A percentile compares a stretch with the other conserved stretches of the same genome.
These are phyloP conservation scores for Lacerta agilis DNA, from an alignment of 2,797 vertebrate genomes.

Conservation along the genomic window DNA sequence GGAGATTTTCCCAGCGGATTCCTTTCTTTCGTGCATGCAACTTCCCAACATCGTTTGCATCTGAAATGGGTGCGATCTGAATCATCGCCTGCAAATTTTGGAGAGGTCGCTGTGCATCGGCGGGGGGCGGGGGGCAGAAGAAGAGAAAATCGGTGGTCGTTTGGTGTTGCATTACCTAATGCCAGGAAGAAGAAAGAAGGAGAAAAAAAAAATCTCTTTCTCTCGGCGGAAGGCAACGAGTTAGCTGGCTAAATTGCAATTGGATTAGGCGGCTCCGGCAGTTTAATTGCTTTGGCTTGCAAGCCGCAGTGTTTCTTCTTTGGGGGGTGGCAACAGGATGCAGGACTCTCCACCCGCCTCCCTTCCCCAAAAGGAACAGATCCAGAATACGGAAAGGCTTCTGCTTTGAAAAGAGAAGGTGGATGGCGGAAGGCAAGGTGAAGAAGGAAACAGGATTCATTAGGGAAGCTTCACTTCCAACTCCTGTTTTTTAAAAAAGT, in stretches of 20 bases:
- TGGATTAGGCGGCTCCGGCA: background rate
- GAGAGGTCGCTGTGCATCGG: background rate
- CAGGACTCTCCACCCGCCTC: background rate
- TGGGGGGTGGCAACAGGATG: background rate
- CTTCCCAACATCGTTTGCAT: background rate
- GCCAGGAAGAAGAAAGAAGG: too few species aligned
- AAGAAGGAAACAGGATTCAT: background rate
- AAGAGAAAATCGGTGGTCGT: too few species aligned
- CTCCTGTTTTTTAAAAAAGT: background rate
- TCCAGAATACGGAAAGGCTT: background rate
- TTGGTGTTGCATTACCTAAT: background rate
- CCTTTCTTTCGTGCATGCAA: background rate
- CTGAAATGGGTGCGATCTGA: too few species aligned
- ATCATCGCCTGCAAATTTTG: background rate
- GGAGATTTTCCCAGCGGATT: background rate
- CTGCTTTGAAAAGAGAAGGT: background rate
- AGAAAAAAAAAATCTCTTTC: too few species aligned
- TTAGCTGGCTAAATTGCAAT: background rate
- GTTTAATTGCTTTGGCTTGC: background rate
- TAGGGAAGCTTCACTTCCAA: background rate
- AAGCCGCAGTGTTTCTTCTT: background rate
- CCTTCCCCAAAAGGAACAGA: too few species aligned
- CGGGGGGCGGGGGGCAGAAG: background rate
- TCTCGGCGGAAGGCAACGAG: background rate
- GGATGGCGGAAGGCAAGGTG: background rate